phyloP scores from a whole-genome alignment of 2,888 invertebrate genomes.

The Hydraecia micacea region DNA sequence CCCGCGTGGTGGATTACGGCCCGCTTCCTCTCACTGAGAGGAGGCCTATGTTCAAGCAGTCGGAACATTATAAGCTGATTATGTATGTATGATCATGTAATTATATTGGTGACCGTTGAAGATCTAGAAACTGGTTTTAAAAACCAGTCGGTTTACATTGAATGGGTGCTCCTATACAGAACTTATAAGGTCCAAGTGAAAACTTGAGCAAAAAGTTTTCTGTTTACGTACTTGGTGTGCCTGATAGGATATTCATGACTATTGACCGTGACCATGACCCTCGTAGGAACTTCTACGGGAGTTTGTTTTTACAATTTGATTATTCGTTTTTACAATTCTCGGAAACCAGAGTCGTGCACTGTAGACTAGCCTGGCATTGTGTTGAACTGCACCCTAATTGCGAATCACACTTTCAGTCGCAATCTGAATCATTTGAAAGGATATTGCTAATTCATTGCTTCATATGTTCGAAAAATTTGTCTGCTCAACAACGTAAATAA shows the following conservation, averaged over 20 bases:
- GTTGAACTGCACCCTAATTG: neutral
- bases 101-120: neutral
- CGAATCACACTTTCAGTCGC: neutral
- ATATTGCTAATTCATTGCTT: too few species aligned
- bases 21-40: too few species aligned
- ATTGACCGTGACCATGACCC: constrained; percentile 51
- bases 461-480: too few species aligned
- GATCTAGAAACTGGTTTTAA: constrained; percentile 2
- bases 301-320: constrained; percentile 24
- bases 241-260: constrained; percentile 58
- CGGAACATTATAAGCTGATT: too few species aligned
- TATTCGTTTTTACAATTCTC: constrained; percentile 4
- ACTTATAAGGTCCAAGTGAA: constrained; percentile 39
- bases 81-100: too few species aligned
- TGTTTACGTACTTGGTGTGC: constrained; percentile 59
- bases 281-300: constrained; percentile 6
- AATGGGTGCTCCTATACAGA: neutral
- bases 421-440: too few species aligned
- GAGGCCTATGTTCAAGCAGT: too few species aligned
- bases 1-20: too few species aligned
- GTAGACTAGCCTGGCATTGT: neutral
- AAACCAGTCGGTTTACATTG: neutral
- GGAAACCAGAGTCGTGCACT: neutral
- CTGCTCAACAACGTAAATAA: too few species aligned
- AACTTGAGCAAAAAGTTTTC: constrained; percentile 55